Base-by-base conservation (phyloP, 2,113 vertebrate species). In the Strix uralensis region DNA sequence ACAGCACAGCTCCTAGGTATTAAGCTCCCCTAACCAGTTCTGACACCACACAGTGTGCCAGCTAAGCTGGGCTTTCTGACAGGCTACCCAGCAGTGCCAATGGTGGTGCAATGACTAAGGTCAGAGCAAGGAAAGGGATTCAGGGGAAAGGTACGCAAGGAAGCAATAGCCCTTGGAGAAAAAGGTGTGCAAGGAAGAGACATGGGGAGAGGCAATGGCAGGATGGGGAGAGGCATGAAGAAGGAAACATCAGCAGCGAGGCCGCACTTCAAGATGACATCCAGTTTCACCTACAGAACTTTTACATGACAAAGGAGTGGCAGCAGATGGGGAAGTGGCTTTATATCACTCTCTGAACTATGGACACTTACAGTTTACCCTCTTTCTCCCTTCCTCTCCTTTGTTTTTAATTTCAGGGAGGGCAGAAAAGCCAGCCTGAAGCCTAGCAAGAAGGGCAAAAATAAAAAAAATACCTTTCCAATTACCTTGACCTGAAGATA, bases 121-220 rank as follows among this genome's bases (percentile, higher is more conserved):
- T 6, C 66, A 70, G 66, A 49, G 59, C 44, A 57, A 29, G 32
- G 47, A 44, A 47, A 23, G 6, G 13, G 8, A 49, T 26, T 3
- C 7, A 49, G 47, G 36, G n/a, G 11, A 30, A 62, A 61, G 36
- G 20, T 13, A 57, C 2, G 1, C 32, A 63, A 69, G n/a, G 51
- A 54, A 8, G 7, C 5, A 44, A 42, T 0, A 72, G 21, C 13
- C 26, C 16, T 57, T 3, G 1, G 47, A 80, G 40, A 23, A 82
- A 13, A 52, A 63, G 29, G 6, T 40, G 55, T 1, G 2, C 16
- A 61, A 82, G 54, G 21, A 83, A 29, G 57, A 44, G 17, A 4
- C 3, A 2, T 0, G 0, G 14, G 2, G 1, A 21, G 7, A 71
- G 22, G 40, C 34, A 44, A 36, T 6, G 6, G 21, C 40, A 62